These are phyloP conservation scores for Entomobrya proxima DNA, from an alignment of 2,888 invertebrate species.

Conservation along the genomic window DNA sequence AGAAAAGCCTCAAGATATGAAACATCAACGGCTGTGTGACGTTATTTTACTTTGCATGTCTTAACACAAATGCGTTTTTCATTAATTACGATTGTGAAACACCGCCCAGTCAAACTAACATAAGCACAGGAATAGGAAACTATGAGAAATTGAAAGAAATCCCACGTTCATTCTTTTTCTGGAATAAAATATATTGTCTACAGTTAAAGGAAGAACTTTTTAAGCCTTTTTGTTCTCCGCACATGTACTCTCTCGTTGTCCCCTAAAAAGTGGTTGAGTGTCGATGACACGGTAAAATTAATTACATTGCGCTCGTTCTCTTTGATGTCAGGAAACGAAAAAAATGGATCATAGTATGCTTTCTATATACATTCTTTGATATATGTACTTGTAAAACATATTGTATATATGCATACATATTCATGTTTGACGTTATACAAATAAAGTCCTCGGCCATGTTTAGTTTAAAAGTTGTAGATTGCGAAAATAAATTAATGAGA, in stretches of 20 bases:
- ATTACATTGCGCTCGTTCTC: slow-evolving; percentile 59
- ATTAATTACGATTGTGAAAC: too few relatives aligned
- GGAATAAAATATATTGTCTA: too few relatives aligned
- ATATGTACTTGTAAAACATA: not conserved
- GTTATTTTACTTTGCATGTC: too few relatives aligned
- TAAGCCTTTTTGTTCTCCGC: not conserved
- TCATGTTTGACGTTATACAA: not conserved
- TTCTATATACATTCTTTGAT: too few relatives aligned
- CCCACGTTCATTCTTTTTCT: not conserved
- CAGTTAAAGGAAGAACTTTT: not conserved
- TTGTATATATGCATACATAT: not conserved
- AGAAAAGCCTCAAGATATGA: too few relatives aligned
- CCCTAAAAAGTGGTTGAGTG: slow-evolving; percentile 63
- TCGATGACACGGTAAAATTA: slow-evolving; percentile 67
- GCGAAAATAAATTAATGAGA: slow-evolving; percentile 62
- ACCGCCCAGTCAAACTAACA: too few relatives aligned
- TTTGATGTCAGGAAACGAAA: slow-evolving; percentile 52
- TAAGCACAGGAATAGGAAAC: too few relatives aligned
- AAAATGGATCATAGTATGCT: not conserved
- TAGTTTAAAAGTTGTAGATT: slow-evolving; percentile 32
- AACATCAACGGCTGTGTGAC: too few relatives aligned
- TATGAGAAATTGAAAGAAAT: not conserved
- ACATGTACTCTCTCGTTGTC: not conserved
- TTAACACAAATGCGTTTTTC: too few relatives aligned
- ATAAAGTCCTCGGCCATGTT: not conserved